A percentile compares a stretch with the other conserved stretches of the same genome.
These are phyloP conservation scores for Aricia artaxerxes DNA, from an alignment of 2,888 invertebrate genomes.

Conservation along the genomic window DNA sequence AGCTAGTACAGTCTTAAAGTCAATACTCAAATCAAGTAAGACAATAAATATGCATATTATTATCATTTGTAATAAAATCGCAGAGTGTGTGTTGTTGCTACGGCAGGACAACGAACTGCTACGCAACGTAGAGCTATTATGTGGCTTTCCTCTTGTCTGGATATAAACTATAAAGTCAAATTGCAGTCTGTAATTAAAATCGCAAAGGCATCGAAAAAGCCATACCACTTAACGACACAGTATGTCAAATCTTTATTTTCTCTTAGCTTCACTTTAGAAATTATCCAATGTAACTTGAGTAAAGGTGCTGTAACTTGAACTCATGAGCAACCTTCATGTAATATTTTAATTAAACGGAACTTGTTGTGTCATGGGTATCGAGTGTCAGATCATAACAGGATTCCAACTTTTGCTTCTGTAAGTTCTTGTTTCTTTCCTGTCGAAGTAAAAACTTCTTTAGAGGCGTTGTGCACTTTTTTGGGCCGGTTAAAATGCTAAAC, in stretches of 20 bases:
- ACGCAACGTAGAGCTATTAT: background rate
- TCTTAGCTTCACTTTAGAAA: background rate
- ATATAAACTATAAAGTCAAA: background rate
- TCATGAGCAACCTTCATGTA: background rate
- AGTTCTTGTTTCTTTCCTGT: background rate
- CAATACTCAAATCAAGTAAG: too few relatives aligned
- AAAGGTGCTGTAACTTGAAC: background rate
- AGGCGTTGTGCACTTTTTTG: too few relatives aligned
- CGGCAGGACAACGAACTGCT: background rate
- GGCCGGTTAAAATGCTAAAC: too few relatives aligned
- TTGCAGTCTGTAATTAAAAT: too few relatives aligned
- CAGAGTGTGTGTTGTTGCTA: too few relatives aligned
- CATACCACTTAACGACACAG: too few relatives aligned
- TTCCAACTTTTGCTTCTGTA: background rate
- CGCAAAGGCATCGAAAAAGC: too few relatives aligned
- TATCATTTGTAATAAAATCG: background rate
- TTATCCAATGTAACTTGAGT: background rate
- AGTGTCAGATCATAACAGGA: background rate
- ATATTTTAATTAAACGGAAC: slow-evolving; percentile 7
- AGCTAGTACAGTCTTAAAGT: too few relatives aligned
- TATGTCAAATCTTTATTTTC: background rate
- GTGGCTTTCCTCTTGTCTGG: background rate
- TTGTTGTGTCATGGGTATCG: slow-evolving; percentile 10
- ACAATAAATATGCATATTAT: too few relatives aligned
- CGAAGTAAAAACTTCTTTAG: background rate